phyloP scores from a whole-genome alignment of 2,113 vertebrate species.

The Tragelaphus buxtoni region DNA sequence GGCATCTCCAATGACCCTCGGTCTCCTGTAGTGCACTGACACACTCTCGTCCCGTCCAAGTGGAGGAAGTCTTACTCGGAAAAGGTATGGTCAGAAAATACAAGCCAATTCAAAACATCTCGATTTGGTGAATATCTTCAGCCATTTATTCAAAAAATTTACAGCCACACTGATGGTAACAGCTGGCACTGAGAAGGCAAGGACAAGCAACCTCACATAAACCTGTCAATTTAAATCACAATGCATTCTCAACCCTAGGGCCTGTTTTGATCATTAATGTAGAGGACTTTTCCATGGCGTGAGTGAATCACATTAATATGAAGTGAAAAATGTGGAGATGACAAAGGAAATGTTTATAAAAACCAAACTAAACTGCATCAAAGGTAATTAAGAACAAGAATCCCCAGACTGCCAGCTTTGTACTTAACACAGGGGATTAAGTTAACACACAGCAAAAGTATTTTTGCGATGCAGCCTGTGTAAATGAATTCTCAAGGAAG shows the following conservation, averaged over 20 bases:
- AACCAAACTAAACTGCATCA: slow-evolving; percentile 17
- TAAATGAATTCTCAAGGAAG: neutral
- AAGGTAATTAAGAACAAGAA: slow-evolving; percentile 30
- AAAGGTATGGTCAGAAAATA: slow-evolving; percentile 3
- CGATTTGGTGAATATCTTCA: slow-evolving; percentile 16
- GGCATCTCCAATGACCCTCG: neutral
- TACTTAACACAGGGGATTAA: neutral
- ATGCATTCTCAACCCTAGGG: slow-evolving; percentile 49
- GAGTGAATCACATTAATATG: slow-evolving; percentile 75
- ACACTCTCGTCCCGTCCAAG: neutral
- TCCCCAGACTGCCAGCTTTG: neutral
- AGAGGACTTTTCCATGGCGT: slow-evolving; percentile 62
- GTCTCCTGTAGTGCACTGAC: neutral
- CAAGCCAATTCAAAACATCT: neutral
- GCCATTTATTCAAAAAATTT: slow-evolving; percentile 48
- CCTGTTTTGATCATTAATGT: slow-evolving; percentile 67
- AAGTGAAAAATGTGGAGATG: slow-evolving; percentile 73
- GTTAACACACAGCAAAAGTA: neutral
- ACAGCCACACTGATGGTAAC: slow-evolving; percentile 43
- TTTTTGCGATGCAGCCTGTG: neutral
- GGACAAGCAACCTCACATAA: slow-evolving; percentile 51
- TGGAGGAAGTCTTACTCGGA: neutral
- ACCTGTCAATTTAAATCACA: slow-evolving; percentile 72
- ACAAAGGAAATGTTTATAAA: slow-evolving; percentile 68
- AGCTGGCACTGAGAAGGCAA: slow-evolving; percentile 62